These are phyloP conservation scores for Peromyscus nudipes DNA, from an alignment of 2,797 vertebrate species.

Conservation along the genomic window DNA sequence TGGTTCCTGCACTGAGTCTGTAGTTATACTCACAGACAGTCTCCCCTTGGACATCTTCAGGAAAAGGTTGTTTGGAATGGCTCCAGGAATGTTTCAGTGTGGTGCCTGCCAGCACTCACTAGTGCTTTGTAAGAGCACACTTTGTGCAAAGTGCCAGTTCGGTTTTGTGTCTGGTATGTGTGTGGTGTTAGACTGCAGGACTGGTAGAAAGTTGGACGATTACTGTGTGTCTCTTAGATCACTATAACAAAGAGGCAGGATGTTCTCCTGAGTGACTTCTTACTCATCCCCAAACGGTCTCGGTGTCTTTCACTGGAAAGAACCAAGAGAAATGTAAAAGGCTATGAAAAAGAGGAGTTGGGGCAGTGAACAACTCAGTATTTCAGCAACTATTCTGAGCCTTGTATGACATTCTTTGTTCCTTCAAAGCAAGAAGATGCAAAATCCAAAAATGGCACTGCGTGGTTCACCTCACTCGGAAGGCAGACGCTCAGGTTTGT, in stretches of 20 bases:
- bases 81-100: not conserved
- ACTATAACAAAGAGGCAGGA: not conserved
- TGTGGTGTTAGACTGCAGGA: not conserved
- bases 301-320: not conserved
- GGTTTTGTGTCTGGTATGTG: not conserved
- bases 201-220: not conserved
- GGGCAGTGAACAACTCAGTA: not conserved
- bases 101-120: not conserved
- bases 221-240: not conserved
- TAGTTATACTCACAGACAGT: not conserved
- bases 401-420: not conserved
- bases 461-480: not conserved
- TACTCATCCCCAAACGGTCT: not conserved
- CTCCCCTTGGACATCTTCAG: not conserved
- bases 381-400: not conserved
- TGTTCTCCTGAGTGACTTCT: not conserved
- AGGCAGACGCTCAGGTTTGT: not conserved
- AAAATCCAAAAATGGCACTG: not conserved
- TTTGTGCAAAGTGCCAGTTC: not conserved
- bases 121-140: not conserved
- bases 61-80: not conserved
- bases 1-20: not conserved
- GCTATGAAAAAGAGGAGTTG: not conserved
- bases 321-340: not conserved
- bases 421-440: not conserved